Evolutionary conservation across 1,140 invertebrate species (phyloP).

Genomic region (Neodiprion lecontei): DNA sequence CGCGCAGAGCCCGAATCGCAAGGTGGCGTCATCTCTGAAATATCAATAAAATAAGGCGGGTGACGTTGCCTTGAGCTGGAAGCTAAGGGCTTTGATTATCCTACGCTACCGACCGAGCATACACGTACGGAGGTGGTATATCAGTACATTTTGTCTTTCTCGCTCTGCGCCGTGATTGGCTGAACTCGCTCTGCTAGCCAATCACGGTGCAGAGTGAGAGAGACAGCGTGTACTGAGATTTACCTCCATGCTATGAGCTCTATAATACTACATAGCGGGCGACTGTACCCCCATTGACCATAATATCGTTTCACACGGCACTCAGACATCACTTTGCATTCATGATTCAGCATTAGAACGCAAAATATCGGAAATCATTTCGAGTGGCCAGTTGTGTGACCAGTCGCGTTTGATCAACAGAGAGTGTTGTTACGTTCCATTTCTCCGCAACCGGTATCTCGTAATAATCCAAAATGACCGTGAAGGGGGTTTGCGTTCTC

Average conservation of each 20-base stretch:
- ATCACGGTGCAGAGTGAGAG: no score
- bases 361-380: neutral
- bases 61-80: no score
- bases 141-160: no score
- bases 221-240: no score
- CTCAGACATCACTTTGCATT: neutral
- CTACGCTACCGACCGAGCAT: no score
- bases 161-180: no score
- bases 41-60: no score
- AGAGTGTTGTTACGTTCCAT: neutral
- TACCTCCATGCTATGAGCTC: neutral
- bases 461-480: conserved; percentile 43
- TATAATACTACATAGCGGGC: neutral
- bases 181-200: no score
- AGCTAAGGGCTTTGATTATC: no score
- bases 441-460: neutral
- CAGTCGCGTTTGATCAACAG: neutral
- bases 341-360: neutral
- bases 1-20: no score
- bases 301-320: neutral
- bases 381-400: neutral
- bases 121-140: no score
- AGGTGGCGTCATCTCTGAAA: neutral
- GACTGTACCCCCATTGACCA: no score
- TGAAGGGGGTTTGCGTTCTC: conserved; percentile 86